Conservation (phyloP, 1,140 invertebrate species). For the Battus philenor region DNA sequence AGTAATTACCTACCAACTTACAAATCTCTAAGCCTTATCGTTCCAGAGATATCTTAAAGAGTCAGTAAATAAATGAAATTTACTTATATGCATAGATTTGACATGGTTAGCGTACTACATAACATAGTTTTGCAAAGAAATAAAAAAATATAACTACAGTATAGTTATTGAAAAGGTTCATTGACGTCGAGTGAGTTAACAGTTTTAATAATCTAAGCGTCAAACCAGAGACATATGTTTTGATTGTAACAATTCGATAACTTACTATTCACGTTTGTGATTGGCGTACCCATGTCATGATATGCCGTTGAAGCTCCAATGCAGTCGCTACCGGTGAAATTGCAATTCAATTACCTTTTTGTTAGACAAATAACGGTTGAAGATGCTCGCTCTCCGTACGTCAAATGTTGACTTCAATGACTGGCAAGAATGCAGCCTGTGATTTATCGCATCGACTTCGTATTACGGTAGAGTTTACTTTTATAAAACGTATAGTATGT, state of each 20-base stretch:
- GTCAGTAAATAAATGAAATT: no score
- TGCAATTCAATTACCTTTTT: constrained; percentile 38
- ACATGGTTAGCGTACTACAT: no score
- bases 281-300: constrained; percentile 28
- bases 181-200: no score
- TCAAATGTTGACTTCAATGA: constrained; percentile 30
- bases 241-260: constrained; percentile 45
- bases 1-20: no score
- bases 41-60: no score
- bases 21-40: no score
- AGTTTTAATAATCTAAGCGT: no score
- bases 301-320: constrained; percentile 6
- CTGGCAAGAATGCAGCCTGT: constrained; percentile 17
- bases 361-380: constrained; percentile 31
- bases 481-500: no score
- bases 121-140: no score
- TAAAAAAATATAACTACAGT: no score
- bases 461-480: neutral
- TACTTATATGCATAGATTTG: no score
- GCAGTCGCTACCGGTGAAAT: constrained; percentile 38
- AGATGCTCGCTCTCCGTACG: constrained; percentile 19
- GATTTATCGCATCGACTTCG: constrained; percentile 7
- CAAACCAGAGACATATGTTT: constrained; percentile 31
- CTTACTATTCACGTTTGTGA: constrained; percentile 34
- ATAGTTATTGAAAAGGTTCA: no score